Evolutionary conservation across 2,797 vertebrate species (phyloP).

Genomic region (Siniperca undulata): DNA sequence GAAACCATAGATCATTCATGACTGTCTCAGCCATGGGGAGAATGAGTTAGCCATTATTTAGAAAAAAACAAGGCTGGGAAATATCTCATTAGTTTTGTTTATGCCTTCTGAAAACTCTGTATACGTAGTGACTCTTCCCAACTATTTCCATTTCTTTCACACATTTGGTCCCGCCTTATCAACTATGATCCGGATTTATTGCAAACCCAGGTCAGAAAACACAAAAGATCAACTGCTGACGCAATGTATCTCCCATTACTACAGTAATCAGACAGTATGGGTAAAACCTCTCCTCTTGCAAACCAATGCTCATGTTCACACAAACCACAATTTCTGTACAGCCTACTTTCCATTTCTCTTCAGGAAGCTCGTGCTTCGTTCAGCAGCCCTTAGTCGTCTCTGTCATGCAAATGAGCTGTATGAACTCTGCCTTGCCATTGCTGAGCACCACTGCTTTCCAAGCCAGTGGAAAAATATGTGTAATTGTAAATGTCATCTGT

Average conservation of each 20-base stretch:
- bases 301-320: constrained; percentile 40
- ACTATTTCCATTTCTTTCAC: constrained; percentile 52
- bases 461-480: constrained; percentile 76
- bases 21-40: constrained; percentile 19
- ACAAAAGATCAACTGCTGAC: constrained; percentile 45
- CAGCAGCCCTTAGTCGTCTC: constrained; percentile 57
- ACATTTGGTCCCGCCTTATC: neutral
- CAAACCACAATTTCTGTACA: constrained; percentile 78
- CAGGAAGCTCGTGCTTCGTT: constrained; percentile 82
- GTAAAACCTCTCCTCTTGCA: constrained; percentile 56
- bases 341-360: constrained; percentile 83
- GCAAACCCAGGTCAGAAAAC: constrained; percentile 8
- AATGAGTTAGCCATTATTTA: constrained; percentile 45
- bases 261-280: constrained; percentile 59
- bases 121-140: constrained; percentile 37
- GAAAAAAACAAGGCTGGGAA: constrained; percentile 44
- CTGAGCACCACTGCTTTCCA: constrained; percentile 71
- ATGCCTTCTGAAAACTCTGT: neutral
- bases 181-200: neutral
- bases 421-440: constrained; percentile 52
- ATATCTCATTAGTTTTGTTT: constrained; percentile 33
- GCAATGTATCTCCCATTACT: constrained; percentile 55
- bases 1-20: constrained; percentile 63
- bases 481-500: constrained; percentile 82
- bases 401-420: constrained; percentile 71